Percentiles rank a stretch among this genome's conserved stretches.
These are phyloP conservation scores for Elymnias hypermnestra DNA, from an alignment of 1,140 invertebrate genomes.

Conservation along the genomic window DNA sequence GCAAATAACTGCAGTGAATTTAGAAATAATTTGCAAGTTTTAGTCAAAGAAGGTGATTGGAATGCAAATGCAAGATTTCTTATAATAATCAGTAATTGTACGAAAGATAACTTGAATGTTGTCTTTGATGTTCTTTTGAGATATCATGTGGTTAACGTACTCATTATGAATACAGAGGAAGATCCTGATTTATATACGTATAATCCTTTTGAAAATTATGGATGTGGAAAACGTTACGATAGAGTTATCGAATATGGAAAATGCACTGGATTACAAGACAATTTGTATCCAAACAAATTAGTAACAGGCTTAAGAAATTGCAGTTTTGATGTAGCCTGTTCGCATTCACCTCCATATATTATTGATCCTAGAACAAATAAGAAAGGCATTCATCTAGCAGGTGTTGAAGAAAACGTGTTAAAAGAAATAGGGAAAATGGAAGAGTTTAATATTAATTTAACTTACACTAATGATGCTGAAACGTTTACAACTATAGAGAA, in stretches of 20 bases:
- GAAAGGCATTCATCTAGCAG: slow-evolving; percentile 5
- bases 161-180: slow-evolving; percentile 25
- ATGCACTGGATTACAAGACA: slow-evolving; percentile 9
- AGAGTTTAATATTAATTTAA: slow-evolving; percentile 34
- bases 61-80: slow-evolving; percentile 26
- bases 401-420: slow-evolving; percentile 41
- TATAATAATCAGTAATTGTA: slow-evolving; percentile 22
- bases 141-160: slow-evolving; percentile 27
- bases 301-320: slow-evolving; percentile 31
- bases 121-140: slow-evolving; percentile 35
- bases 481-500: slow-evolving; percentile 26
- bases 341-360: slow-evolving; percentile 40
- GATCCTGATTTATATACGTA: slow-evolving; percentile 34
- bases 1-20: slow-evolving; percentile 13
- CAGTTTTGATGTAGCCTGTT: slow-evolving; percentile 25
- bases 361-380: slow-evolving; percentile 21
- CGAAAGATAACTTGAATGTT: slow-evolving; percentile 9
- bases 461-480: slow-evolving; percentile 29
- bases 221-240: slow-evolving; percentile 31
- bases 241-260: slow-evolving; percentile 25
- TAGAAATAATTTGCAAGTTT: slow-evolving; percentile 2
- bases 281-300: slow-evolving; percentile 31
- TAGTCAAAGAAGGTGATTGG: slow-evolving; percentile 23
- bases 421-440: slow-evolving; percentile 31
- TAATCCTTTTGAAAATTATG: slow-evolving; percentile 43